A percentile compares a stretch with the other conserved stretches of the same genome.
These are phyloP conservation scores for Megaceryle alcyon DNA, from an alignment of 2,797 vertebrate genomes.

Conservation along the genomic window DNA sequence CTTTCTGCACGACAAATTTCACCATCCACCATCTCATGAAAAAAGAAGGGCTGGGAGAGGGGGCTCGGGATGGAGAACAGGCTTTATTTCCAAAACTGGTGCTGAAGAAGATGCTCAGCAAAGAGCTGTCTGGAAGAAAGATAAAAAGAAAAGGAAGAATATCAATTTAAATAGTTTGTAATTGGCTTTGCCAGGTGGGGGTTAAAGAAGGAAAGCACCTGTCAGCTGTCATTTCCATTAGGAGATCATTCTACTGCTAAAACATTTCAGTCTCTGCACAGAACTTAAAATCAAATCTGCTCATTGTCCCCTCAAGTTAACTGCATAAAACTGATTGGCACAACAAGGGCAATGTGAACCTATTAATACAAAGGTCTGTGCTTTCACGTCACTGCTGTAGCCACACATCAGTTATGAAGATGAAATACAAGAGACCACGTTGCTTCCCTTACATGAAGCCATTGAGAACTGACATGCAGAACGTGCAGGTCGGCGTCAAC, in stretches of 20 bases:
- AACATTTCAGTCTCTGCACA: neutral
- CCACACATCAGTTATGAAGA: accelerated
- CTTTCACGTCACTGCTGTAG: neutral
- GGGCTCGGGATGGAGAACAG: neutral
- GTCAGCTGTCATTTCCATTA: constrained; percentile 3
- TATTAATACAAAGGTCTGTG: neutral
- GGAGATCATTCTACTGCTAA: neutral
- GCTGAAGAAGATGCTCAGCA: neutral
- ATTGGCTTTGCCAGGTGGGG: neutral
- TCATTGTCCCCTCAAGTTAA: neutral
- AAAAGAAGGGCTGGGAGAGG: neutral
- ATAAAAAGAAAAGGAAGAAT: neutral
- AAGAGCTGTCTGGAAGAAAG: neutral
- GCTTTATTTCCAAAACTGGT: neutral
- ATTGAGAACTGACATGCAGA: neutral
- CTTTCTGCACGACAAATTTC: neutral
- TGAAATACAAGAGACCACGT: neutral
- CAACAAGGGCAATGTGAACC: neutral
- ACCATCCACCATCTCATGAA: neutral
- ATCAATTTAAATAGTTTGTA: neutral
- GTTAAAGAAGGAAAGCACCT: neutral
- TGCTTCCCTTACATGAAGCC: neutral
- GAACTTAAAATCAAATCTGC: neutral
- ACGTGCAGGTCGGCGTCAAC: neutral
- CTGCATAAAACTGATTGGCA: neutral